Conservation (phyloP, 2,113 vertebrate species). For the Melierax canorus region DNA sequence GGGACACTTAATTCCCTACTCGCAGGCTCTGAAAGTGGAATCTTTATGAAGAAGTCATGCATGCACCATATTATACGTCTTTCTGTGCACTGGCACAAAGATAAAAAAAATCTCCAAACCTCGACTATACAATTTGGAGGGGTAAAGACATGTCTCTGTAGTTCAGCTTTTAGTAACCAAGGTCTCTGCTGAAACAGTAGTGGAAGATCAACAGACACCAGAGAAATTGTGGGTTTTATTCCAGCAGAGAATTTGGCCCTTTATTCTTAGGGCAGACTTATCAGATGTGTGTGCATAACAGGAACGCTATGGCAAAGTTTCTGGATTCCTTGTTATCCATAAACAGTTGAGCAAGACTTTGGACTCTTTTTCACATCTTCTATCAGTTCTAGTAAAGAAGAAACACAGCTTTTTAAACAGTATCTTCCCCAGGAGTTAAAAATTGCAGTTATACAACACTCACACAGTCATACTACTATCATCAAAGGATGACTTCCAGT, state of each 20-base stretch:
- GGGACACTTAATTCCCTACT: background rate
- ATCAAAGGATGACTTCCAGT: conserved; percentile 15
- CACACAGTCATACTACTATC: background rate
- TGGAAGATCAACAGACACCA: background rate
- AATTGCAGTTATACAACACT: background rate
- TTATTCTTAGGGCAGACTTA: background rate
- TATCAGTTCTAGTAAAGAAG: background rate
- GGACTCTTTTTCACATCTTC: background rate
- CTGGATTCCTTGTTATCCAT: background rate
- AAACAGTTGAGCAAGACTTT: conserved; percentile 19
- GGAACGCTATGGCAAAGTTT: background rate
- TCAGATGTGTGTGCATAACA: background rate
- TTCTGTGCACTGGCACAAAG: background rate
- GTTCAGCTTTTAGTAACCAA: background rate
- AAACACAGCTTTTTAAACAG: conserved; percentile 13
- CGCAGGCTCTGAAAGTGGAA: background rate
- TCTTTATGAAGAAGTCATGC: background rate
- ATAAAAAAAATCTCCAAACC: background rate
- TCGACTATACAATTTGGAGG: background rate
- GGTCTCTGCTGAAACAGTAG: background rate
- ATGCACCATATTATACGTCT: background rate
- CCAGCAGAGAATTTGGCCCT: background rate
- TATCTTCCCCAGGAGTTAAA: conserved; percentile 11
- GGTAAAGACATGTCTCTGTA: background rate
- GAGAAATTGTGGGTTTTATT: background rate